A percentile compares a stretch with the other conserved stretches of the same genome.
These are phyloP conservation scores for Tenthredo livida DNA, from an alignment of 2,888 invertebrate species.

Conservation along the genomic window DNA sequence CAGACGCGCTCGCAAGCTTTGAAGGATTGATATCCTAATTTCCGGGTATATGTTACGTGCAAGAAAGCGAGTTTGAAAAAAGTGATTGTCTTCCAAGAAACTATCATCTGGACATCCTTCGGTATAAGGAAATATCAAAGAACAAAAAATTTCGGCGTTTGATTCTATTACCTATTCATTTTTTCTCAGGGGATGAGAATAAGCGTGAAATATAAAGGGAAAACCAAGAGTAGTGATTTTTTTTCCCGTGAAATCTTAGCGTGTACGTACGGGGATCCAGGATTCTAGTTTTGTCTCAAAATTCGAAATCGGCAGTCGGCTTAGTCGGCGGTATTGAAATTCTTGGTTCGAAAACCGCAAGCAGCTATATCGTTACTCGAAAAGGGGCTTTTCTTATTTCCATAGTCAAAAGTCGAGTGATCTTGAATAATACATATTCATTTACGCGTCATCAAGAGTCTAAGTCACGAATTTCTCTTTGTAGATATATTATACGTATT, in stretches of 20 bases:
- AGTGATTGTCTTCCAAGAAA: neutral
- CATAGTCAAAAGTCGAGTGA: neutral
- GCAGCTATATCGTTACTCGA: neutral
- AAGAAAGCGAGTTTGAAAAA: neutral
- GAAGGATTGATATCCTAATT: neutral
- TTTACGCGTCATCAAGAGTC: neutral
- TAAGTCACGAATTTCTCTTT: neutral
- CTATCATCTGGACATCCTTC: neutral
- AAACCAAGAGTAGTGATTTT: neutral
- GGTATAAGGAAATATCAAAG: no score
- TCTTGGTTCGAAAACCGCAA: neutral
- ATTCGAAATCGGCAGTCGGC: neutral
- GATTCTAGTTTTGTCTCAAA: neutral
- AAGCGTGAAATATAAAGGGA: neutral
- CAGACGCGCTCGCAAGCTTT: conserved; percentile 9
- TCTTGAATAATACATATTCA: neutral
- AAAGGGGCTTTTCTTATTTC: neutral
- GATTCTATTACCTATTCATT: neutral
- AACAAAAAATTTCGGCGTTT: neutral
- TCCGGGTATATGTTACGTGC: conserved; percentile 2
- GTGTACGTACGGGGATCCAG: neutral
- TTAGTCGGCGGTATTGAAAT: neutral
- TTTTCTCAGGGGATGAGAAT: neutral
- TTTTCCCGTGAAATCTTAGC: neutral
- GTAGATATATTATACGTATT: neutral